These are phyloP conservation scores for Araneus ventricosus DNA, from an alignment of 1,140 invertebrate genomes.

Conservation along the genomic window DNA sequence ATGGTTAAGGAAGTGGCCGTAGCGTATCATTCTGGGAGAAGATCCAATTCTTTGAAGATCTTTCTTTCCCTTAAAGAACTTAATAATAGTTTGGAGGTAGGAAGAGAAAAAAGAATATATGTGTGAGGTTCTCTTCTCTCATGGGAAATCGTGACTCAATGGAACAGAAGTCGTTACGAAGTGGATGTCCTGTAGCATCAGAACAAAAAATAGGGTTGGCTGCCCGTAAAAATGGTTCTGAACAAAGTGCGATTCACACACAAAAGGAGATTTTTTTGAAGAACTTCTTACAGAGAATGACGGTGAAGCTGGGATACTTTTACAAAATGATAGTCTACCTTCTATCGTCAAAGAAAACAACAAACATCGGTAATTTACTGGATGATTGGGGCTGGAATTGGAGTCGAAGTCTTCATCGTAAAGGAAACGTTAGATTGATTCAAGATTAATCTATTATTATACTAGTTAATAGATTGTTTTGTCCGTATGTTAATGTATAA, in stretches of 20 bases:
- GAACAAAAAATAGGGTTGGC: not conserved
- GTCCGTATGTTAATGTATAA: not conserved
- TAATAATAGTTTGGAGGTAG: conserved; percentile 39
- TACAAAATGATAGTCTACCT: not conserved
- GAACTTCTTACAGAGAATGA: not conserved
- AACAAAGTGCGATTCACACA: conserved; percentile 11
- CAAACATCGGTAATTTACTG: conserved; percentile 14
- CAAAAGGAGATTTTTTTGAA: not conserved
- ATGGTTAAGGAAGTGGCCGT: conserved; percentile 18
- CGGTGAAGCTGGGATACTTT: not conserved
- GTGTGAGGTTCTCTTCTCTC: conserved; percentile 1
- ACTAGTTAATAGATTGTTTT: not conserved
- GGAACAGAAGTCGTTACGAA: conserved; percentile 45
- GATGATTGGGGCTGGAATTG: not conserved
- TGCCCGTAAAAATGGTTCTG: conserved; percentile 39
- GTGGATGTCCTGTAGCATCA: conserved; percentile 26
- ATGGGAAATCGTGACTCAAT: conserved; percentile 40
- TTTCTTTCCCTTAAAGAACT: conserved; percentile 38
- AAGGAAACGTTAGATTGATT: not conserved
- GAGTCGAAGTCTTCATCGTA: not conserved
- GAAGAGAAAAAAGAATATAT: conserved; percentile 25
- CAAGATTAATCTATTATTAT: not conserved
- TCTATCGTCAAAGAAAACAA: conserved; percentile 16
- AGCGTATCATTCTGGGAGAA: conserved; percentile 7
- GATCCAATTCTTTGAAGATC: not conserved